These are phyloP conservation scores for Moxostoma hubbsi DNA, from an alignment of 2,797 vertebrate species.

Conservation along the genomic window DNA sequence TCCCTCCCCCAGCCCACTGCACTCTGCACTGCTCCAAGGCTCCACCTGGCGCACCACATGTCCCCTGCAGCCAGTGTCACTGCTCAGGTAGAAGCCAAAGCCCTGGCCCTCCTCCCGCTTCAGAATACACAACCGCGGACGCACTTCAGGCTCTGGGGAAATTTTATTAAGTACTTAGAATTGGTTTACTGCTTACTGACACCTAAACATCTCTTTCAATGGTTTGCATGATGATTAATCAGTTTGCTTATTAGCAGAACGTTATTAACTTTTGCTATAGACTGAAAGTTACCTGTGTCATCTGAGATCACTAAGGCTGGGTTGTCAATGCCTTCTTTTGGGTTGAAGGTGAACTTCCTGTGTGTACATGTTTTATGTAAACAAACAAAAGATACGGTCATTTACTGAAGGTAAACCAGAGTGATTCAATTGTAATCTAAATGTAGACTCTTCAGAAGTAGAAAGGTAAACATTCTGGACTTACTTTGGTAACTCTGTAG, in stretches of 20 bases:
- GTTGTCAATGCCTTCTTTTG: conserved; percentile 95
- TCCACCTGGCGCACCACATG: conserved; percentile 79
- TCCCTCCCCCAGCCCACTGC: conserved; percentile 81
- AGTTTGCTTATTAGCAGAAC: neutral
- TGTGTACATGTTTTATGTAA: conserved; percentile 23
- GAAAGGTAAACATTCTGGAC: conserved; percentile 48
- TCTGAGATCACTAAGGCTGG: conserved; percentile 84
- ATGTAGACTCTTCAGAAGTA: no score
- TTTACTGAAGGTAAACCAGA: neutral
- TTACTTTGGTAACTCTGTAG: conserved; percentile 78
- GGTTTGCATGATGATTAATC: neutral
- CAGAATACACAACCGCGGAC: conserved; percentile 82
- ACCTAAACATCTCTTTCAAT: neutral
- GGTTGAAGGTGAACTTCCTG: conserved; percentile 94
- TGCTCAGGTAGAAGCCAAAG: conserved; percentile 85
- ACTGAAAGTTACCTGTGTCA: conserved; percentile 71
- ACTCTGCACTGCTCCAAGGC: conserved; percentile 82
- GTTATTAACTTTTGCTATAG: neutral
- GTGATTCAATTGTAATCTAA: no score
- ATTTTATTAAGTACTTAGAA: neutral
- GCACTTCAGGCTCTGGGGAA: conserved; percentile 63
- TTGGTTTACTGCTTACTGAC: neutral
- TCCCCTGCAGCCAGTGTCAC: conserved; percentile 64
- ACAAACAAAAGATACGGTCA: neutral
- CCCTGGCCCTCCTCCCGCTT: conserved; percentile 74